Evolutionary conservation across 2,113 vertebrate species (phyloP).

Genomic region (Rattus norvegicus): GRCr8 NC_086021.1:172597001-172597500

Average conservation of each 20-base stretch:
- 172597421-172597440: slow-evolving; percentile 94
- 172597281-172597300: slow-evolving; percentile 25
- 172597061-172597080: not conserved
- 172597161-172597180: not conserved
- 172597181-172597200: not conserved
- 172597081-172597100: not conserved
- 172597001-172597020: not conserved
- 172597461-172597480: not conserved
- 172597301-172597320: slow-evolving; percentile 90
- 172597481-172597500: not conserved
- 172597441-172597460: not conserved
- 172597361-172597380: slow-evolving; percentile 86
- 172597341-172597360: slow-evolving; percentile 90
- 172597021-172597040: too few relatives aligned
- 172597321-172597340: slow-evolving; percentile 91
- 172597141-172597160: not conserved
- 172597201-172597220: not conserved
- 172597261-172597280: not conserved
- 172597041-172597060: not conserved
- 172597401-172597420: slow-evolving; percentile 90
- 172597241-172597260: not conserved
- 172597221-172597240: not conserved
- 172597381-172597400: slow-evolving; percentile 87
- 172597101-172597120: not conserved
- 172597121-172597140: not conserved